phyloP scores from a whole-genome alignment of 2,888 invertebrate species.

The Plutella xylostella region DNA sequence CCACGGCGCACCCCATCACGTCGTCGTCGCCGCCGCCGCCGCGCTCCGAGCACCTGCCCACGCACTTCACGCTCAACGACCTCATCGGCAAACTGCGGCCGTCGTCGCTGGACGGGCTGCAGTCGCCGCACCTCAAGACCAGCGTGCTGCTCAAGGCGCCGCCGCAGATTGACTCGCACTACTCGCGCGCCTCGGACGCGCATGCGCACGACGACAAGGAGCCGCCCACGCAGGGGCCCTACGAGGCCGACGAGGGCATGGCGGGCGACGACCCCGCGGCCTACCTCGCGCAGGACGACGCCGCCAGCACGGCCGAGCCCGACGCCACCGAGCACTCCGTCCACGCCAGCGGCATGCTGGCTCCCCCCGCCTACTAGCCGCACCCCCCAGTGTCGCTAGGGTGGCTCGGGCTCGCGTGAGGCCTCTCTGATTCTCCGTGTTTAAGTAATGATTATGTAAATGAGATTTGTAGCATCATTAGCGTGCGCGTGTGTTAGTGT shows the following conservation, averaged over 20 bases:
- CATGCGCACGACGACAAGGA: constrained; percentile 51
- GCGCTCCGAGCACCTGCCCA: constrained; percentile 65
- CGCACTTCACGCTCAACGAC: constrained; percentile 66
- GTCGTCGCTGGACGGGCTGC: constrained; percentile 59
- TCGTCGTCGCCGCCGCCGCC: constrained; percentile 68
- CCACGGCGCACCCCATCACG: constrained; percentile 66
- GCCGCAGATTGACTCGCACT: constrained; percentile 71
- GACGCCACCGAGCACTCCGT: constrained; percentile 68
- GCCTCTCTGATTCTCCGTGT: constrained; percentile 30
- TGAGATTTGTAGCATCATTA: constrained; percentile 36
- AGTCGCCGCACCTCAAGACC: constrained; percentile 59
- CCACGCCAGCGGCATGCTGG: constrained; percentile 68
- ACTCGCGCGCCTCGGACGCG: constrained; percentile 64
- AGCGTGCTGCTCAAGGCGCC: constrained; percentile 61
- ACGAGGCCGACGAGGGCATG: constrained; percentile 68
- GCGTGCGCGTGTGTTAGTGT: neutral
- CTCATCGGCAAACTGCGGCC: constrained; percentile 68
- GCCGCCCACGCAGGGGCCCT: constrained; percentile 72
- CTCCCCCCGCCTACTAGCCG: constrained; percentile 61
- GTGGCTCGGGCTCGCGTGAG: constrained; percentile 35
- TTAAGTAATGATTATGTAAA: constrained; percentile 35
- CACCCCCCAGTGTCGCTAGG: constrained; percentile 28
- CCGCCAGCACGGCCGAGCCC: constrained; percentile 70
- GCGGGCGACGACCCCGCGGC: constrained; percentile 69
- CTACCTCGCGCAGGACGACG: constrained; percentile 56